Percentiles rank a stretch among this genome's conserved stretches.
These are phyloP conservation scores for Larimichthys crocea DNA, from an alignment of 2,113 vertebrate genomes.

Conservation along the genomic window DNA sequence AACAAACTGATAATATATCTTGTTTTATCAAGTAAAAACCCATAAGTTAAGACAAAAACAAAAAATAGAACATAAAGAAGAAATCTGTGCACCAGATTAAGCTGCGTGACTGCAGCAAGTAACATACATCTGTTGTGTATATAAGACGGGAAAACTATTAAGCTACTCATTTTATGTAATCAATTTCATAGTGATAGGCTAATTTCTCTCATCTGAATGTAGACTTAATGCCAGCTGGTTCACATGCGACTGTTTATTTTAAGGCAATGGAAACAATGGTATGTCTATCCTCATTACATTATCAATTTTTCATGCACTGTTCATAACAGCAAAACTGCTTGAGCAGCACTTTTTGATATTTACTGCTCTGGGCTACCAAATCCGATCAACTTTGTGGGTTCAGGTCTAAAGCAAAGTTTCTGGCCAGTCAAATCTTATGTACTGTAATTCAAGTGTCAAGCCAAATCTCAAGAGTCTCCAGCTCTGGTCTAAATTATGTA, in stretches of 20 bases:
- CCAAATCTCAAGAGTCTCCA: background rate
- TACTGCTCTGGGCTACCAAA: background rate
- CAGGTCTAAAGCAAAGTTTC: background rate
- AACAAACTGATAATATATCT: background rate
- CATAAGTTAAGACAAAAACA: background rate
- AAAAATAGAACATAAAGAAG: background rate
- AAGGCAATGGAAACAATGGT: constrained; percentile 1
- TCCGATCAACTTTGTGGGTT: constrained; percentile 3
- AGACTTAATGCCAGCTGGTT: constrained; percentile 21
- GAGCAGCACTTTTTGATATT: constrained; percentile 12
- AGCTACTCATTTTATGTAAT: constrained; percentile 11
- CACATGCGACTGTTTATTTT: constrained; percentile 12
- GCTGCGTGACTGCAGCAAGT: background rate
- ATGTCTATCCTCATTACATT: constrained; percentile 8
- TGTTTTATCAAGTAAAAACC: background rate
- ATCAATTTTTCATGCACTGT: constrained; percentile 15
- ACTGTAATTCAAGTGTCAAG: background rate
- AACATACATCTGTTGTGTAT: background rate
- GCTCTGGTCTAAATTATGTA: background rate
- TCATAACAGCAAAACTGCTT: constrained; percentile 10
- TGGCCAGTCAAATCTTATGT: background rate
- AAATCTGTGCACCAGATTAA: background rate
- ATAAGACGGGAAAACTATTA: background rate
- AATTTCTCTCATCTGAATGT: constrained; percentile 43
- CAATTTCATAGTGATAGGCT: background rate